A percentile compares a stretch with the other conserved stretches of the same genome.
Conservation (phyloP, 2,888 invertebrate species). For the Caenorhabditis drosophilae region DNA sequence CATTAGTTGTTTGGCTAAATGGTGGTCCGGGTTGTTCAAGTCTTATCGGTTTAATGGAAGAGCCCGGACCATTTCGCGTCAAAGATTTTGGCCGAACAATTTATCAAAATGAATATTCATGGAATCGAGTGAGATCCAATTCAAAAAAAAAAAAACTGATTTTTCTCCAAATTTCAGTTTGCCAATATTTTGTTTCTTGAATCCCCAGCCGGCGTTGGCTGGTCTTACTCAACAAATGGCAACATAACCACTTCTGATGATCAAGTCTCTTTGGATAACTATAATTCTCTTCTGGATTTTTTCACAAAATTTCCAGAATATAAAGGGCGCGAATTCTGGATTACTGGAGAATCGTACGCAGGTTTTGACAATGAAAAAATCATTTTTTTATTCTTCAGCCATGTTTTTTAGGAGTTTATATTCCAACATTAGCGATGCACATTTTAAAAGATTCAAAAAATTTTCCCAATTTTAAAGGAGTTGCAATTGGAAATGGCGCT, state of each 20-base stretch:
- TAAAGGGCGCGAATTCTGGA: conserved; percentile 70
- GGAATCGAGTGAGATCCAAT: conserved; percentile 62
- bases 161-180: conserved; percentile 62
- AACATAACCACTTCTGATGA: conserved; percentile 67
- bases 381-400: too few species aligned
- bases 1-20: conserved; percentile 71
- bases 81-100: conserved; percentile 54
- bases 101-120: conserved; percentile 56
- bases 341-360: conserved; percentile 70
- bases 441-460: conserved; percentile 44
- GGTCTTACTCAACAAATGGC: conserved; percentile 71
- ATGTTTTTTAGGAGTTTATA: too few species aligned
- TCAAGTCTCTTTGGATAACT: conserved; percentile 70
- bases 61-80: conserved; percentile 70
- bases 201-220: conserved; percentile 73
- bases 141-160: not conserved
- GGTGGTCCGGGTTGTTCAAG: conserved; percentile 71
- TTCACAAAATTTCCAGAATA: conserved; percentile 71
- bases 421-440: conserved; percentile 68
- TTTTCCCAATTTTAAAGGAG: conserved; percentile 67
- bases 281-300: conserved; percentile 70
- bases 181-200: conserved; percentile 73
- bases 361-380: too few species aligned
- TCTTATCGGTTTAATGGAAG: conserved; percentile 67
- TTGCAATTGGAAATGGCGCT: conserved; percentile 72